A percentile compares a stretch with the other conserved stretches of the same genome.
phyloP scores from a whole-genome alignment of 2,797 vertebrate genomes.

The Sebastes dallii region DNA sequence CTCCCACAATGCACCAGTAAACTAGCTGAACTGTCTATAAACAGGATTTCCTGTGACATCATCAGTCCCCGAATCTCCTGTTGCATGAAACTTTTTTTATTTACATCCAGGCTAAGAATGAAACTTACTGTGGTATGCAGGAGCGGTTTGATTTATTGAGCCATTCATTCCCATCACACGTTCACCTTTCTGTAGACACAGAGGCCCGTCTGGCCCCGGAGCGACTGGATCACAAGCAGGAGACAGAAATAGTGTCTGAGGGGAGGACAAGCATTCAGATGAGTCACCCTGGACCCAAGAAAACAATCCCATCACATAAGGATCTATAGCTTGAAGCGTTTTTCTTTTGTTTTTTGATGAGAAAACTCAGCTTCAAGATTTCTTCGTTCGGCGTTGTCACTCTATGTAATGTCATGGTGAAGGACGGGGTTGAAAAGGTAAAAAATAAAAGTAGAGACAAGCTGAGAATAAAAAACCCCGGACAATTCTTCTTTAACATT shows the following conservation, averaged over 20 bases:
- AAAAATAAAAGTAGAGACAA: background rate
- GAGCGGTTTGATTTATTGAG: slow-evolving; percentile 4
- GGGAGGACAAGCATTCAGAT: slow-evolving; percentile 14
- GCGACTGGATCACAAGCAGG: background rate
- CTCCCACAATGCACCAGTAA: slow-evolving; percentile 19
- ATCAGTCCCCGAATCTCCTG: background rate
- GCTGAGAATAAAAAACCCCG: background rate
- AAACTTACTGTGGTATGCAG: background rate
- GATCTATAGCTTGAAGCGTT: background rate
- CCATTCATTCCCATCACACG: background rate
- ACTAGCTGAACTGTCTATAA: slow-evolving; percentile 30
- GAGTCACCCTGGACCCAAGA: slow-evolving; percentile 17
- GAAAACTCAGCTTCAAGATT: background rate
- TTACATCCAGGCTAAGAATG: background rate
- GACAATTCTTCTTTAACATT: background rate
- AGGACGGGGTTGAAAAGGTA: background rate
- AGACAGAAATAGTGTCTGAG: slow-evolving; percentile 7
- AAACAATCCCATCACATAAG: slow-evolving; percentile 9
- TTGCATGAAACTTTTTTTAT: background rate
- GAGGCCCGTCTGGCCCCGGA: background rate
- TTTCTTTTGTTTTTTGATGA: background rate
- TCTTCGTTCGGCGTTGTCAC: background rate
- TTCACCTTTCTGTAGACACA: background rate
- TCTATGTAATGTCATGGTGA: background rate
- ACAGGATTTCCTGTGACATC: slow-evolving; percentile 57